Base-by-base conservation (phyloP, 2,113 vertebrate genomes). In the Buteo buteo region DNA sequence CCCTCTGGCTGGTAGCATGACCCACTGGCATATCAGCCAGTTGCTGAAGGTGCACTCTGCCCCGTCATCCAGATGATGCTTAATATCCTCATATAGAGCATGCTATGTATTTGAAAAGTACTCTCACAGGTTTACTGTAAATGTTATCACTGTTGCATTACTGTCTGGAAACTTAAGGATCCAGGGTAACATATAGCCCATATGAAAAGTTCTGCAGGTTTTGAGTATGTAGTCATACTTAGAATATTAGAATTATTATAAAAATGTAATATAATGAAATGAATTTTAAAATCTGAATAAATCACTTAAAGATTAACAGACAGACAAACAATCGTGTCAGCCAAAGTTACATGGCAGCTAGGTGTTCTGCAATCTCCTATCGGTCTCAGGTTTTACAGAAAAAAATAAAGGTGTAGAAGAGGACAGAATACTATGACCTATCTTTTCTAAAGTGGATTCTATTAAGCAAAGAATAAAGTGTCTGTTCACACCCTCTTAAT, bases 381-480 rank as follows among this genome's bases (percentile, higher is more conserved):
- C 40, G 10, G 21, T 73, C 18, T 86, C n/a, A 50, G 10, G 7
- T 62, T 76, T 88, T 36, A 71, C 16, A 54, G 52, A 15, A 38
- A n/a, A 77, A 88, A 80, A 45, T 28, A 31, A 50, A 29, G 20
- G 4, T 50, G 29, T 47, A 81, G 50, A 76, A 88, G 7, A 85
- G 18, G 62, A 88, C 20, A 49, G 25, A 74, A 71, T 29, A 54
- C 45, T 32, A 9, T 50, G 47, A 47, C 42, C 36, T 70, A 5
- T 77, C 57, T 84, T 82, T 93, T 85, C 66, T 77, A 44, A 38
- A 65, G 62, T 81, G 55, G 34, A 86, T 96, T 95, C 65, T 70
- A 61, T 79, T 89, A 91, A 84, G 70, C 55, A 87, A 96, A 81
- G 54, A 93, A 88, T 86, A 86, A 71, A 94, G 49, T 95, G 72